These are phyloP conservation scores for Apis laboriosa DNA, from an alignment of 1,140 invertebrate species.

Conservation along the genomic window DNA sequence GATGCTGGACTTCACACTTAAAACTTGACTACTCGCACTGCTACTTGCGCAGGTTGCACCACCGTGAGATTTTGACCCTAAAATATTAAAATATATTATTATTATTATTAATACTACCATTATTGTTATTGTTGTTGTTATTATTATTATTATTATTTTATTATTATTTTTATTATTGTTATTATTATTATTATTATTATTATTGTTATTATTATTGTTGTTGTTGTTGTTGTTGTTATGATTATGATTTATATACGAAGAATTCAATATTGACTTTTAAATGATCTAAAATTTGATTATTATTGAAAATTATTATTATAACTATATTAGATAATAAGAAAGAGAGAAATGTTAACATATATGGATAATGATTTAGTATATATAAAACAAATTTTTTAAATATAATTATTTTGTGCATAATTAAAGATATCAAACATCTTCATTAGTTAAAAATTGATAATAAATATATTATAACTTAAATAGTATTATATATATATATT, in stretches of 20 bases:
- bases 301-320: constrained; percentile 14
- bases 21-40: constrained; percentile 75
- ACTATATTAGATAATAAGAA: not conserved
- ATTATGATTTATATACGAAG: not conserved
- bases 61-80: constrained; percentile 75
- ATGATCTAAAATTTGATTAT: constrained; percentile 26
- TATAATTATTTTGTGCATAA: constrained; percentile 23
- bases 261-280: constrained; percentile 6
- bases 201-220: not conserved
- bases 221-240: not conserved
- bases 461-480: constrained; percentile 30
- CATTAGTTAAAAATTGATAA: constrained; percentile 37
- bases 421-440: constrained; percentile 54
- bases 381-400: constrained; percentile 24
- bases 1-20: constrained; percentile 80
- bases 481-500: constrained; percentile 34
- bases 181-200: not conserved
- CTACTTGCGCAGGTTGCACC: constrained; percentile 70
- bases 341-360: constrained; percentile 29
- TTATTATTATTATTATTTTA: not conserved
- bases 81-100: constrained; percentile 49
- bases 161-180: not conserved
- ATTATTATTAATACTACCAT: constrained; percentile 31
- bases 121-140: too few relatives aligned
- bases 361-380: constrained; percentile 33